Base-by-base conservation (phyloP, 2,888 invertebrate genomes). In the Blomia tropicalis region DNA sequence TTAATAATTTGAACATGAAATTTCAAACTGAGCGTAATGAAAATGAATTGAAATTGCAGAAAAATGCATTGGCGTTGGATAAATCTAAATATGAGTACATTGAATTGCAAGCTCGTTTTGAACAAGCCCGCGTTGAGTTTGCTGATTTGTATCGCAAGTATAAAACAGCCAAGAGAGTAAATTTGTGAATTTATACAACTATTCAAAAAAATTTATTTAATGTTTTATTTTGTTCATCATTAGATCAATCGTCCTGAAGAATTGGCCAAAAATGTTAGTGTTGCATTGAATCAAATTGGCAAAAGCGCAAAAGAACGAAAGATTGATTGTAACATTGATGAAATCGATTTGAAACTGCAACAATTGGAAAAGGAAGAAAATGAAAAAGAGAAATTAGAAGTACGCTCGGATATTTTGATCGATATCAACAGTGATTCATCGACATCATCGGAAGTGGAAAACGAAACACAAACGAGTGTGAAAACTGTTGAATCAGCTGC, bases 401-500 rank as follows among this genome's bases (percentile, higher is more conserved):
- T 51, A 14, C 11, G 23, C 11, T 11, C 14, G 23, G n/a, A n/a
- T 47, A 7, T 47, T 27, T n/a, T 47, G 51, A 47, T 47, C n/a
- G 51, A 47, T 27, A 47, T 47, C n/a, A n/a, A 47, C 22, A 47
- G 51, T 47, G 51, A 27, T 56, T 5, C 51, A 11, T 19, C 51
- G 27, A 19, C 7, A 25, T 7, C 27, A 27, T 11, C 5, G 7
- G 61, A 61, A 62, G 14, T 58, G n/a, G 5, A 19, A 19, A 36
- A n/a, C 14, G 25, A 32, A 43, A 58, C 59, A 2, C 30, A 62
- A n/a, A 58, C 62, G 4, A 56, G 56, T 11, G 56, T 41, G 5
- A 60, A 60, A 22, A 60, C 60, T 54, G 23, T 60, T 27, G 51
- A 7, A 11, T n/a, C n/a, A n/a, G n/a, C n/a, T n/a, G n/a, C n/a